Evolutionary conservation across 2,888 invertebrate genomes (phyloP), one percentile per base, ranked within the genome.

Genomic region (Aphidoletes aphidimyza): DNA sequence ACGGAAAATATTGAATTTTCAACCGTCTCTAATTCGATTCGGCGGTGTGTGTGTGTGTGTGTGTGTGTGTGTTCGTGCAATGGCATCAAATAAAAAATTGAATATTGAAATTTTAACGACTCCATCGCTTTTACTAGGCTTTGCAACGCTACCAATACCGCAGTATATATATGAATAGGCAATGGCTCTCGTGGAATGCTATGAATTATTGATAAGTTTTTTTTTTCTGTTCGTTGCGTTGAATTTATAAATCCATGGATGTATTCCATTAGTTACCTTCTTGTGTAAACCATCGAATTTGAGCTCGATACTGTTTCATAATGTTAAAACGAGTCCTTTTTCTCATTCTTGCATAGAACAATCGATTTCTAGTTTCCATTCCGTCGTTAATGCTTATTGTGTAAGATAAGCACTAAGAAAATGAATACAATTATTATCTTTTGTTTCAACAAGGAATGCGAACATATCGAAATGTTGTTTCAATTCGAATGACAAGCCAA

Each of bases 71-170:
- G n/a, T 34, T 30, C 69, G n/a, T 81, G 36, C 36, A 81, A 81
- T 30, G n/a, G 81, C 30, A 81, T 19, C 81, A 22, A 81, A 81
- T 81, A 81, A 81, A 81, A 37, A 37, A n/a, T 1, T 22, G 37
- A 37, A 81, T 81, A 81, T 81, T 81, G 81, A 81, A 81, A 81
- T 81, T 81, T 37, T 81, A 81, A 37, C 81, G 81, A 81, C 36
- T 37, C 81, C 37, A 37, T 81, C 37, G 81, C 30, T 54, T n/a
- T 47, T 2, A 5, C 17, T 2, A 47, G 19, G 54, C 54, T n/a
- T n/a, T n/a, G n/a, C n/a, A n/a, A n/a, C n/a, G n/a, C n/a, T n/a
- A n/a, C n/a, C 3, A 54, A 22, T 2, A 47, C 2, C 22, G 30
- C 69, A 30, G 81, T 78, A 37, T 36, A 19, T 11, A n/a, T 36